These are phyloP conservation scores for Myiozetetes cayanensis DNA, from an alignment of 2,113 vertebrate genomes.

Conservation along the genomic window DNA sequence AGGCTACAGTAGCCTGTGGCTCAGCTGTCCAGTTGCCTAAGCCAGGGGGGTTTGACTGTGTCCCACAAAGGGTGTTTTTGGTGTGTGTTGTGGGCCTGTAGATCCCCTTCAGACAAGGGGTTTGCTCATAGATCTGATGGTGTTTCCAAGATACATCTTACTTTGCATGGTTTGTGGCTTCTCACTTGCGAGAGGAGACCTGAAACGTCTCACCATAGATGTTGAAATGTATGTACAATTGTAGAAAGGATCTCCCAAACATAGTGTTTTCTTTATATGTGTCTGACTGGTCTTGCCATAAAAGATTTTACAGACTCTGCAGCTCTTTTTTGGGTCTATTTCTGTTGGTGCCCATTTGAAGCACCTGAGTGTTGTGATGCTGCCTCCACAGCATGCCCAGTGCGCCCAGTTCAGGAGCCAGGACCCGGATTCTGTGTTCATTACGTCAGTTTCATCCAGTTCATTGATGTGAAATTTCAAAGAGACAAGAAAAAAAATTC, in stretches of 20 bases:
- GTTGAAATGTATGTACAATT: background rate
- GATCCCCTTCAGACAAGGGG: background rate
- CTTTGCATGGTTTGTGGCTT: background rate
- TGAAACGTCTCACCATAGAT: background rate
- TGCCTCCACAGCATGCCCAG: background rate
- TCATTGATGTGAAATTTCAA: background rate
- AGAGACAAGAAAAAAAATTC: background rate
- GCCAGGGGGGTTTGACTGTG: background rate
- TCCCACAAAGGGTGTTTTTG: background rate
- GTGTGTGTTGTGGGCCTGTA: background rate
- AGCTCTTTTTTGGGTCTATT: background rate
- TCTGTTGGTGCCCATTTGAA: background rate
- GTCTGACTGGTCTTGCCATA: background rate
- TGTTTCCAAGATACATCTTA: background rate
- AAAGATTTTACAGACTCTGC: background rate
- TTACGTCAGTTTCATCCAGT: background rate
- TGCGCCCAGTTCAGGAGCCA: background rate
- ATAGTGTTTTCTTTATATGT: background rate
- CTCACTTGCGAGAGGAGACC: background rate
- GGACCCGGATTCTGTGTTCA: background rate
- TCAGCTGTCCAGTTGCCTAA: background rate
- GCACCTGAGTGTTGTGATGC: background rate
- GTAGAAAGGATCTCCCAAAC: background rate
- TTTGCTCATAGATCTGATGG: background rate
- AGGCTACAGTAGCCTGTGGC: background rate